phyloP scores from a whole-genome alignment of 2,113 vertebrate species.

The Archilochus colubris region DNA sequence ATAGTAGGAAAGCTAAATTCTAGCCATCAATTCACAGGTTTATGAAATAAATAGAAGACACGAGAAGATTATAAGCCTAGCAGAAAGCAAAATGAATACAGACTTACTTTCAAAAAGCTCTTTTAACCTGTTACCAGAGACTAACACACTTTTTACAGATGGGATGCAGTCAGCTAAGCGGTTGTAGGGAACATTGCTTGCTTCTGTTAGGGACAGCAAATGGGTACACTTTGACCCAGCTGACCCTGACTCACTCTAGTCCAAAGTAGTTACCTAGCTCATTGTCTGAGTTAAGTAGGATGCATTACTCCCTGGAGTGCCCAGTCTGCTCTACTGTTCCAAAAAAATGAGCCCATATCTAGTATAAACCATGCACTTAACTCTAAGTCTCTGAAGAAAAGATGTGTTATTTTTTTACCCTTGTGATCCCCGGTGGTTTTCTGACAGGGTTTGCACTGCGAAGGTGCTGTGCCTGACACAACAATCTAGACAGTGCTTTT shows the following conservation, averaged over 20 bases:
- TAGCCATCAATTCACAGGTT: rapidly evolving
- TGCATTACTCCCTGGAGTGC: not conserved
- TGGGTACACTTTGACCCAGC: not conserved
- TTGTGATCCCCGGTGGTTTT: not conserved
- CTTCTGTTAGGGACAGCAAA: not conserved
- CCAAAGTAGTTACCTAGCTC: not conserved
- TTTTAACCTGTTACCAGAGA: not conserved
- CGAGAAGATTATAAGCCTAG: not conserved
- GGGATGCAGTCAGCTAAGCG: not conserved
- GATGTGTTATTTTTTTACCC: not conserved
- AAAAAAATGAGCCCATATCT: not conserved
- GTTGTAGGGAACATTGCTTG: not conserved
- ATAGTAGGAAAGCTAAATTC: not conserved
- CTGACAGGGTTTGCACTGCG: not conserved
- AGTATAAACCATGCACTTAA: not conserved
- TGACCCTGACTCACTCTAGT: not conserved
- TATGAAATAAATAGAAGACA: not conserved
- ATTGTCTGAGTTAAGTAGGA: not conserved
- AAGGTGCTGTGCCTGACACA: not conserved
- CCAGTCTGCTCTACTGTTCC: not conserved
- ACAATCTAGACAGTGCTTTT: not conserved
- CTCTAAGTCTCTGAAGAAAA: not conserved
- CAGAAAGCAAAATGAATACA: not conserved
- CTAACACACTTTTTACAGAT: not conserved
- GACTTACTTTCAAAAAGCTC: not conserved